Evolutionary conservation across 2,888 invertebrate genomes (phyloP).

Genomic region (Drosophila suboccidentalis): DNA sequence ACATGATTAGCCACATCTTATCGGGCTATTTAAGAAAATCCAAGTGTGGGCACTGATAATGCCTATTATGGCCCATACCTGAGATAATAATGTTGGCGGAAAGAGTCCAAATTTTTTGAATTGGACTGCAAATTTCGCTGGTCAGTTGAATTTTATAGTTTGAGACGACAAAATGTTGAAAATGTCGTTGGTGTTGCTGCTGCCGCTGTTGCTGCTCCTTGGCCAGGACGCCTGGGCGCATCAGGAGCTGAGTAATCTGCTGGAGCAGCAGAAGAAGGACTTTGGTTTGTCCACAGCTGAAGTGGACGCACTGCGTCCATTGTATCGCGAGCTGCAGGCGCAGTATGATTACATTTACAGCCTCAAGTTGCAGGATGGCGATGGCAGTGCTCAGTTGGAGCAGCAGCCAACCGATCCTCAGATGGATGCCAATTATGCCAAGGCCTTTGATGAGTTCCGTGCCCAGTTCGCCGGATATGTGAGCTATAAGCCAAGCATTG

Average conservation of each 20-base stretch:
- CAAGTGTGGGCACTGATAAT: slow-evolving; percentile 62
- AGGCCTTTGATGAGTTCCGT: slow-evolving; percentile 59
- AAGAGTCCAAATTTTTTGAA: slow-evolving; percentile 15
- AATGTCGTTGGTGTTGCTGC: slow-evolving; percentile 30
- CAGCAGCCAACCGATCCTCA: not conserved
- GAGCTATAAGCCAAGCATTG: slow-evolving; percentile 41
- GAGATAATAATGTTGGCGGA: slow-evolving; percentile 35
- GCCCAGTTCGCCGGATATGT: slow-evolving; percentile 43
- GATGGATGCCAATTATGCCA: slow-evolving; percentile 43
- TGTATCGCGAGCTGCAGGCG: slow-evolving; percentile 70
- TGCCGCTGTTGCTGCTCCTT: slow-evolving; percentile 40
- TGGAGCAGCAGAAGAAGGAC: slow-evolving; percentile 58
- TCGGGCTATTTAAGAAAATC: slow-evolving; percentile 60
- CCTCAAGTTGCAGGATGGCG: slow-evolving; percentile 42
- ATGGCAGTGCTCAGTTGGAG: slow-evolving; percentile 33
- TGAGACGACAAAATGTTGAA: slow-evolving; percentile 41
- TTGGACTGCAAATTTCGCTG: slow-evolving; percentile 10
- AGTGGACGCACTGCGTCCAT: slow-evolving; percentile 65
- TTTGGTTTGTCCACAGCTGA: slow-evolving; percentile 62
- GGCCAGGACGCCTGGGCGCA: slow-evolving; percentile 26
- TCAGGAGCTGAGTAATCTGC: slow-evolving; percentile 50
- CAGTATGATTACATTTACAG: slow-evolving; percentile 72
- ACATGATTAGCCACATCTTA: slow-evolving; percentile 59
- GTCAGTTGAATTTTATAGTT: slow-evolving; percentile 44
- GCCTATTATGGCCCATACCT: slow-evolving; percentile 38